Evolutionary conservation across 1,140 invertebrate genomes (phyloP).

Genomic region (Macrobrachium rosenbergii): DNA sequence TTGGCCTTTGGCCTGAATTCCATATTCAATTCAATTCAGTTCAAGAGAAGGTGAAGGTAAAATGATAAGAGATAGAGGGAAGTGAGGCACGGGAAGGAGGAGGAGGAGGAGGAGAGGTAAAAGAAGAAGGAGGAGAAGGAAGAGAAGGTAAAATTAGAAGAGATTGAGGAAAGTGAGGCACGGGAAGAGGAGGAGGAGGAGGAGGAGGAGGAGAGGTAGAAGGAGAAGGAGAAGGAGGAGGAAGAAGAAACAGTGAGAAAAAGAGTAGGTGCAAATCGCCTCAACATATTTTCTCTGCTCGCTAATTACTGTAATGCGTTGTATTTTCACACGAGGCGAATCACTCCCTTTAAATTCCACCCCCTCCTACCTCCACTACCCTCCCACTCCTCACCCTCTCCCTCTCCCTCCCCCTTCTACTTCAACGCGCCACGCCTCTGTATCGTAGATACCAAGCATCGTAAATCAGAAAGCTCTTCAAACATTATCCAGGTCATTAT

Average conservation of each 20-base stretch:
- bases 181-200: background rate
- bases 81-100: background rate
- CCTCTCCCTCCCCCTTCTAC: background rate
- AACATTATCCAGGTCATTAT: no score
- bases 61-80: background rate
- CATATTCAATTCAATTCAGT: no score
- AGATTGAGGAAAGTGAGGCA: background rate
- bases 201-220: background rate
- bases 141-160: background rate
- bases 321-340: background rate
- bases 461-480: no score
- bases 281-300: background rate
- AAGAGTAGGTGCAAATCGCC: background rate
- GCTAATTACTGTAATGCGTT: background rate
- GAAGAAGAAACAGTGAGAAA: background rate
- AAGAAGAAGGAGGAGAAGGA: background rate
- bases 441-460: no score
- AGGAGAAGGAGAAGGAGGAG: background rate
- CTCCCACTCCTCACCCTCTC: background rate
- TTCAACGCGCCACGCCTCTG: background rate
- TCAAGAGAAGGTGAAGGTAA: no score
- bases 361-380: background rate
- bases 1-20: no score
- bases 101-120: background rate
- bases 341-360: background rate